phyloP scores from a whole-genome alignment of 2,888 invertebrate genomes.

The Brachynemurus nebulosus region DNA sequence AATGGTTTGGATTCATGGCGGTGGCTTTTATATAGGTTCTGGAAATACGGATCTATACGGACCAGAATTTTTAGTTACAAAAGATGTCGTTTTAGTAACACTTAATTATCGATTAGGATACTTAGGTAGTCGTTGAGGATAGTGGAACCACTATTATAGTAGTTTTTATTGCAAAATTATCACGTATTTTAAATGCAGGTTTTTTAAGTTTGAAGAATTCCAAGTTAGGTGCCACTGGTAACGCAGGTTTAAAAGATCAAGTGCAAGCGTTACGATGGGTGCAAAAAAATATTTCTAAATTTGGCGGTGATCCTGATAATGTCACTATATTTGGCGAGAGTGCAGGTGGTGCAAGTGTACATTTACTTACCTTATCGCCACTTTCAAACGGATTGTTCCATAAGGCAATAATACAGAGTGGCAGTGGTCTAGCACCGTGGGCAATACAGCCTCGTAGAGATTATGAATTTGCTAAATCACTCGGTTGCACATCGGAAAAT shows the following conservation, averaged over 20 bases:
- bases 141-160: too few relatives aligned
- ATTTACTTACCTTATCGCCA: background rate
- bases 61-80: too few relatives aligned
- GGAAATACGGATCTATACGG: too few relatives aligned
- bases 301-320: background rate
- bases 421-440: background rate
- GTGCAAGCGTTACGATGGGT: background rate
- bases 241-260: background rate
- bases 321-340: background rate
- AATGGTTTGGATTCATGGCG: too few relatives aligned
- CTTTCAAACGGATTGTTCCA: background rate
- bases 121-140: too few relatives aligned
- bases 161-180: too few relatives aligned
- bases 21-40: too few relatives aligned
- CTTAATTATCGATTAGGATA: too few relatives aligned
- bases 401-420: constrained; percentile 2
- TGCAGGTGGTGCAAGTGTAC: background rate
- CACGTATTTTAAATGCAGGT: too few relatives aligned
- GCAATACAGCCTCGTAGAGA: background rate
- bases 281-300: background rate
- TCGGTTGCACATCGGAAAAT: background rate
- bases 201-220: background rate
- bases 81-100: too few relatives aligned
- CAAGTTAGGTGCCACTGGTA: background rate
- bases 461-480: background rate